A percentile compares a stretch with the other conserved stretches of the same genome.
These are phyloP conservation scores for Parnassius smintheus DNA, from an alignment of 2,888 invertebrate species.

Conservation along the genomic window DNA sequence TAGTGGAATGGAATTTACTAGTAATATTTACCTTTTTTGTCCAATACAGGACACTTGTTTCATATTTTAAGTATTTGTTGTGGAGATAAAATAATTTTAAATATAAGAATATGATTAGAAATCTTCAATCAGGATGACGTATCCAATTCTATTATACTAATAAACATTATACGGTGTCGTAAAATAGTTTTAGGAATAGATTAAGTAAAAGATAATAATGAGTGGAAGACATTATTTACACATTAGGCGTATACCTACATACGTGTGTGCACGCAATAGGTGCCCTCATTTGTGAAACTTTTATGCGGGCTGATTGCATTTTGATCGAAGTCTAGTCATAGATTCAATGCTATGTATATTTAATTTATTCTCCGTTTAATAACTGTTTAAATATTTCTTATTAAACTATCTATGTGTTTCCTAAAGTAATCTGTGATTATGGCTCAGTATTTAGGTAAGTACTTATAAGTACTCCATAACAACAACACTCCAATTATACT, in stretches of 20 bases:
- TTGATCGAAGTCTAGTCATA: slow-evolving; percentile 48
- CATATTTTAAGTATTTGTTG: too few species aligned
- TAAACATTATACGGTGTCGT: background rate
- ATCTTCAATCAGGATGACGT: too few species aligned
- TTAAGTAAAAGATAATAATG: slow-evolving; percentile 75
- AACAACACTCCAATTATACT: too few species aligned
- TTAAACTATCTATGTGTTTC: too few species aligned
- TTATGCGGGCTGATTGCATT: slow-evolving; percentile 32
- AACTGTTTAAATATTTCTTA: background rate
- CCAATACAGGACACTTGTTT: too few species aligned
- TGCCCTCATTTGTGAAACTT: slow-evolving; percentile 29
- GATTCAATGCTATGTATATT: slow-evolving; percentile 48
- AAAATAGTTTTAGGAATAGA: slow-evolving; percentile 48
- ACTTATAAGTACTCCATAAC: too few species aligned
- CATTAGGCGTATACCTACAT: slow-evolving; percentile 56
- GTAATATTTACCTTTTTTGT: too few species aligned
- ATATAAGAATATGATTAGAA: background rate
- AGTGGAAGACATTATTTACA: slow-evolving; percentile 66
- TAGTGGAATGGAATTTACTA: too few species aligned
- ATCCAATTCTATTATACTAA: too few species aligned
- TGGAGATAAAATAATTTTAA: too few species aligned
- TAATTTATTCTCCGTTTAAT: slow-evolving; percentile 1
- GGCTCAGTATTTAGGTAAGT: too few species aligned
- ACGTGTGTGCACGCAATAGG: slow-evolving; percentile 38
- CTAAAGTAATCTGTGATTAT: too few species aligned